Evolutionary conservation across 2,888 invertebrate species (phyloP), one percentile per base, ranked within the genome.

Genomic region (Pyrrhosoma nymphula): DNA sequence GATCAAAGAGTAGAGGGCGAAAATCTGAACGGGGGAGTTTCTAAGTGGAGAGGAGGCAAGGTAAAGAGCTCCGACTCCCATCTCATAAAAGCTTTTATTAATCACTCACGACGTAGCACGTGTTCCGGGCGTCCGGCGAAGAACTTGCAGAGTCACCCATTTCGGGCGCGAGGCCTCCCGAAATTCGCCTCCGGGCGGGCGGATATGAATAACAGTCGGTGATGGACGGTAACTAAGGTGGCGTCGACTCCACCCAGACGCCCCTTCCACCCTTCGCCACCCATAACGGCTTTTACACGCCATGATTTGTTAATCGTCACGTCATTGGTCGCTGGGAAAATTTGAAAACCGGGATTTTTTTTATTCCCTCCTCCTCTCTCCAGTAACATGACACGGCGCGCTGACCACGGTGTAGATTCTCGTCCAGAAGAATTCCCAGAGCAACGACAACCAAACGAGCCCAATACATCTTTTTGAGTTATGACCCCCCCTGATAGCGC

Each of bases 1-100:
- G n/a, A 26, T 30, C 56, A 56, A 90, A 56, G 90, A 35, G 35
- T 23, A 35, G 35, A 35, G 12, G 82, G 82, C 16, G 82, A 35
- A 35, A 35, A 82, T 69, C 69, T 35, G 82, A 18, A 82, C 30
- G 10, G 30, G 16, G 35, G 1, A 35, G 30, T 82, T 60, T 20
- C 60, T 82, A 82, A 82, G 35, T 82, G 30, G 47, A 8, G 47
- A 47, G 82, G 82, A 82, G 82, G 69, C 35, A 20, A 82, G 35
- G 82, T 82, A 35, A 69, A 82, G 82, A 82, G 82, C 35, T 82
- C n/a, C 18, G 30, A 75, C 30, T 30, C n/a, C 82, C 82, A 82
- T 82, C 82, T 82, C 82, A 82, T 82, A 82, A 82, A 82, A 82
- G 82, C 82, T 82, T 82, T 82, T 82, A 82, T 82, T 82, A 82